A percentile compares a stretch with the other conserved stretches of the same genome.
These are phyloP conservation scores for Alectura lathami DNA, from an alignment of 2,113 vertebrate genomes.

Conservation along the genomic window DNA sequence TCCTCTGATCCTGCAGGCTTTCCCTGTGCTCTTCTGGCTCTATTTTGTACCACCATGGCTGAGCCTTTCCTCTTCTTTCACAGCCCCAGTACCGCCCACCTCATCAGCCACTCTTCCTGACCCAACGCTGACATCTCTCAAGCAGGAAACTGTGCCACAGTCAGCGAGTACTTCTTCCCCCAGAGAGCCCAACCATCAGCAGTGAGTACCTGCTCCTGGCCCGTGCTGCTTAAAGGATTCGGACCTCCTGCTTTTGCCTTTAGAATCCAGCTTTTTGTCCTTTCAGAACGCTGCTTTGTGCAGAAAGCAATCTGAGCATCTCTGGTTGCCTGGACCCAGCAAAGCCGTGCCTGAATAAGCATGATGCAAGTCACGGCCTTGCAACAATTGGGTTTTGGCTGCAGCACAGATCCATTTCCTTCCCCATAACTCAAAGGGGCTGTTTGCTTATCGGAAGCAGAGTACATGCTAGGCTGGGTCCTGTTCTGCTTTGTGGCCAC, in stretches of 20 bases:
- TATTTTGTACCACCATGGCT: not conserved
- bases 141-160: fast-evolving
- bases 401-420: not conserved
- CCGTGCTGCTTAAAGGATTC: not conserved
- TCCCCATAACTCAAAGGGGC: not conserved
- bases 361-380: fast-evolving
- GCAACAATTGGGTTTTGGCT: not conserved
- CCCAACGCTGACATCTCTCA: not conserved
- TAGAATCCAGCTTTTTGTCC: not conserved
- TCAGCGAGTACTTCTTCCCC: fast-evolving
- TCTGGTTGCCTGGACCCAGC: not conserved
- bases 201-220: not conserved
- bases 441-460: not conserved
- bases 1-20: not conserved
- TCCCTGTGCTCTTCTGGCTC: not conserved
- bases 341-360: not conserved
- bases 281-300: fast-evolving
- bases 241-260: not conserved
- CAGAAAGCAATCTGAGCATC: not conserved
- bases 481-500: not conserved
- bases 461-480: not conserved
- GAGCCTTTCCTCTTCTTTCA: not conserved
- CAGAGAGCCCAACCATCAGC: fast-evolving
- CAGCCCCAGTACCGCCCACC: fast-evolving
- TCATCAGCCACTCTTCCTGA: fast-evolving